Percentiles rank a stretch among this genome's conserved stretches.
Evolutionary conservation across 2,113 vertebrate species (phyloP).

Genomic region (Paracanthobrama guichenoti): DNA sequence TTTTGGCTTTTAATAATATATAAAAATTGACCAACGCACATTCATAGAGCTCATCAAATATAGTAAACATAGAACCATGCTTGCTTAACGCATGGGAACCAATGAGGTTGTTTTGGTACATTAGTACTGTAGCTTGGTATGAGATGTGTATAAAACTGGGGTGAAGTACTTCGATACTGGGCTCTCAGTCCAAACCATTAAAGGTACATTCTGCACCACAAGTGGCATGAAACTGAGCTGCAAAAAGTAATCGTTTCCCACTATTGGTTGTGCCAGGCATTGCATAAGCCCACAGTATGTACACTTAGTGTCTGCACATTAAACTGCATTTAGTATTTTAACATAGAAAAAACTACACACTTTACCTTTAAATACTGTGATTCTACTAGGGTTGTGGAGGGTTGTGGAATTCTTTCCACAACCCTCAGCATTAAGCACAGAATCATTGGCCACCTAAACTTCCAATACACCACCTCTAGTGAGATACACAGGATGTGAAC

Average conservation of each 20-base stretch:
- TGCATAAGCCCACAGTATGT: background rate
- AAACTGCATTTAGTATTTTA: background rate
- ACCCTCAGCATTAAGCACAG: slow-evolving; percentile 24
- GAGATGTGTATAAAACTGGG: background rate
- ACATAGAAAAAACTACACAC: slow-evolving; percentile 9
- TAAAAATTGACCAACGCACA: too few relatives aligned
- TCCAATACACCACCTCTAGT: slow-evolving; percentile 50
- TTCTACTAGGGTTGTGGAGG: too few relatives aligned
- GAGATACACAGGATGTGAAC: slow-evolving; percentile 60
- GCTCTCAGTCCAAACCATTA: background rate
- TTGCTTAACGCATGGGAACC: too few relatives aligned
- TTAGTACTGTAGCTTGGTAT: too few relatives aligned
- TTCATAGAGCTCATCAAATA: too few relatives aligned
- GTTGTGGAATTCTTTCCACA: slow-evolving; percentile 45
- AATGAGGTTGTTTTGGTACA: too few relatives aligned
- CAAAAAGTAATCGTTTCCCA: too few relatives aligned
- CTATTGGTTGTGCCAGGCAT: background rate
- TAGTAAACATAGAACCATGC: too few relatives aligned
- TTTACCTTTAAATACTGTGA: background rate
- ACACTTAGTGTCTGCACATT: background rate
- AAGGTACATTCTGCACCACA: background rate
- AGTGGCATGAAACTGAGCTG: too few relatives aligned
- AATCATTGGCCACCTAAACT: slow-evolving; percentile 51
- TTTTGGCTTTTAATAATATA: too few relatives aligned
- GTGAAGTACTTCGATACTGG: background rate